These are phyloP conservation scores for Sturmia bella DNA, from an alignment of 2,888 invertebrate species.

Conservation along the genomic window DNA sequence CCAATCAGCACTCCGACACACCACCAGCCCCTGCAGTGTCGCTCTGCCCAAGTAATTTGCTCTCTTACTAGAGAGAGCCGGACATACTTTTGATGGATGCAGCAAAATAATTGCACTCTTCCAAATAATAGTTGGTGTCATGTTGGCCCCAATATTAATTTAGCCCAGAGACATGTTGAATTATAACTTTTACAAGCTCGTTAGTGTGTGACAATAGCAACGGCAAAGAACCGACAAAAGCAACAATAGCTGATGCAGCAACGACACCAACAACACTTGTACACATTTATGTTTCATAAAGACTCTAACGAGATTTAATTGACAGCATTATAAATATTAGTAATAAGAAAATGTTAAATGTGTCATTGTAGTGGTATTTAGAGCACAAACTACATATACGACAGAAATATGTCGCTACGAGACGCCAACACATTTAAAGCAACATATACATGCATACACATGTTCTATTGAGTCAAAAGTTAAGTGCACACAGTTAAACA, in stretches of 20 bases:
- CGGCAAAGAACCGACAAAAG: conserved; percentile 27
- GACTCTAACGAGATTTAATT: conserved; percentile 79
- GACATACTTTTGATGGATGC: no score
- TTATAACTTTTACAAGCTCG: conserved; percentile 69
- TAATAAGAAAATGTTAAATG: conserved; percentile 69
- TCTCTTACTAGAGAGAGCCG: no score
- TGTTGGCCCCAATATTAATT: conserved; percentile 40
- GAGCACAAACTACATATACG: not conserved
- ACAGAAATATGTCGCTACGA: not conserved
- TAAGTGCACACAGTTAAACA: conserved; percentile 24
- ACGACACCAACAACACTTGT: conserved; percentile 1
- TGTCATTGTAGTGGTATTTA: conserved; percentile 45
- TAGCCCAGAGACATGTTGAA: conserved; percentile 65
- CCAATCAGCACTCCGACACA: no score
- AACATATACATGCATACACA: not conserved
- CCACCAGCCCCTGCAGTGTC: no score
- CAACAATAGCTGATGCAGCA: conserved; percentile 1
- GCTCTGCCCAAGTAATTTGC: no score
- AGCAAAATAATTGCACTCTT: no score
- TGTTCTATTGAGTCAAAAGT: conserved; percentile 24
- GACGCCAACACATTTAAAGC: not conserved
- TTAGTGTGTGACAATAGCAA: conserved; percentile 68
- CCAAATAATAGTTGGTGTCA: conserved; percentile 34
- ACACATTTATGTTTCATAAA: conserved; percentile 55
- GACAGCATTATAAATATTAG: conserved; percentile 81